These are phyloP conservation scores for Pemphigus obesinymphae DNA, from an alignment of 1,140 invertebrate species.

Conservation along the genomic window DNA sequence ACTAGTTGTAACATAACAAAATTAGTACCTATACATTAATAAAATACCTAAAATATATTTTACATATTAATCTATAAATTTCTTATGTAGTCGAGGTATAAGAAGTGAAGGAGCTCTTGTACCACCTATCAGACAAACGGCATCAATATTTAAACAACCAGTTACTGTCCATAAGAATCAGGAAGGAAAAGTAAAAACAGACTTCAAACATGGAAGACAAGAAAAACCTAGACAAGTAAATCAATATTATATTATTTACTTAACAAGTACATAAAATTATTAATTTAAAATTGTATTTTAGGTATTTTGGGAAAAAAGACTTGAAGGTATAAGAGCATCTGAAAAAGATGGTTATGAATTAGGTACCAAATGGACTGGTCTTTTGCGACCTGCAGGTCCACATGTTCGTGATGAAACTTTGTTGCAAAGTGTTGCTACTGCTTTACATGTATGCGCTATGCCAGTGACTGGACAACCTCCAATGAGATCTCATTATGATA, in stretches of 20 bases:
- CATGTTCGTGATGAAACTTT: constrained; percentile 85
- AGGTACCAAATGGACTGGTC: constrained; percentile 76
- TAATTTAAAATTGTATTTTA: neutral
- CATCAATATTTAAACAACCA: constrained; percentile 97
- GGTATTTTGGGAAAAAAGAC: constrained; percentile 95
- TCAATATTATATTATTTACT: neutral
- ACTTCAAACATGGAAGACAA: constrained; percentile 81
- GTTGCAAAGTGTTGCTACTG: constrained; percentile 83
- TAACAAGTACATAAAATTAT: neutral
- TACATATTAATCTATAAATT: neutral
- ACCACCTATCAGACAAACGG: constrained; percentile 93
- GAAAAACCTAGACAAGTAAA: constrained; percentile 88
- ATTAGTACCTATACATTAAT: neutral
- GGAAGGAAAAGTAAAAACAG: constrained; percentile 80
- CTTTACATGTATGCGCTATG: constrained; percentile 72
- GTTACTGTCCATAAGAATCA: constrained; percentile 90
- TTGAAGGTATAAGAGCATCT: constrained; percentile 83
- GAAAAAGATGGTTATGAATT: constrained; percentile 78
- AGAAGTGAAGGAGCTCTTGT: constrained; percentile 85
- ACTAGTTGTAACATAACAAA: no score
- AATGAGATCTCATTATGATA: constrained; percentile 74
- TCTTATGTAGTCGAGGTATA: constrained; percentile 61
- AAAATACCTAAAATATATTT: neutral
- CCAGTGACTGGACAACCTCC: constrained; percentile 88
- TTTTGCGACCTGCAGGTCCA: constrained; percentile 86